A percentile compares a stretch with the other conserved stretches of the same genome.
Conservation (phyloP, 2,797 vertebrate genomes). For the Phyllotis vaccarum region DNA sequence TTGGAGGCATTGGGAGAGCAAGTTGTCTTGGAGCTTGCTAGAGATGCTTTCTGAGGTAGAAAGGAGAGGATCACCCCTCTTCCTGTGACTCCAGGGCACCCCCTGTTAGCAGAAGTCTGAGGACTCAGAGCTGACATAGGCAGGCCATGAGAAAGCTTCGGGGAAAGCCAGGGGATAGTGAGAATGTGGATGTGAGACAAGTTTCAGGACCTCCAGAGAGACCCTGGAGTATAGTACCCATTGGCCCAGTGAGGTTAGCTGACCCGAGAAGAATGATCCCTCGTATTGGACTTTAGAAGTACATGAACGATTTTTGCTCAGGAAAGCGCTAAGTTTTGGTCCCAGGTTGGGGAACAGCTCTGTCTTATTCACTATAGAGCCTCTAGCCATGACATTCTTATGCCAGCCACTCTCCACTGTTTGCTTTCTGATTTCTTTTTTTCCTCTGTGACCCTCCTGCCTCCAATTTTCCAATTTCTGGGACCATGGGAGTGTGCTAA, state of each 20-base stretch:
- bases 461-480: neutral
- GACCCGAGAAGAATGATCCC: neutral
- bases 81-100: neutral
- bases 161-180: neutral
- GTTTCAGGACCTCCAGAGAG: neutral
- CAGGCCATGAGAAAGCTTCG: neutral
- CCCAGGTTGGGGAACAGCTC: neutral
- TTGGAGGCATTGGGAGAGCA: neutral
- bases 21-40: neutral
- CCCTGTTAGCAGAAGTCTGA: neutral
- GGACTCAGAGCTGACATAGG: neutral
- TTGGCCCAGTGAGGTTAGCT: too few species aligned
- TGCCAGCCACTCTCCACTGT: neutral
- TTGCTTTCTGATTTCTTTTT: neutral
- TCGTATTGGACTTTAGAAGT: neutral
- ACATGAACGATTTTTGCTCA: neutral
- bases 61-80: neutral
- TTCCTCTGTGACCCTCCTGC: neutral
- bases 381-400: neutral
- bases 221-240: neutral
- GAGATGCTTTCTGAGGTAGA: neutral
- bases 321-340: neutral
- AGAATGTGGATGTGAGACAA: accelerated
- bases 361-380: neutral
- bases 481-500: neutral